Evolutionary conservation across 2,888 invertebrate species (phyloP).

Genomic region (Heliconius aoede): DNA sequence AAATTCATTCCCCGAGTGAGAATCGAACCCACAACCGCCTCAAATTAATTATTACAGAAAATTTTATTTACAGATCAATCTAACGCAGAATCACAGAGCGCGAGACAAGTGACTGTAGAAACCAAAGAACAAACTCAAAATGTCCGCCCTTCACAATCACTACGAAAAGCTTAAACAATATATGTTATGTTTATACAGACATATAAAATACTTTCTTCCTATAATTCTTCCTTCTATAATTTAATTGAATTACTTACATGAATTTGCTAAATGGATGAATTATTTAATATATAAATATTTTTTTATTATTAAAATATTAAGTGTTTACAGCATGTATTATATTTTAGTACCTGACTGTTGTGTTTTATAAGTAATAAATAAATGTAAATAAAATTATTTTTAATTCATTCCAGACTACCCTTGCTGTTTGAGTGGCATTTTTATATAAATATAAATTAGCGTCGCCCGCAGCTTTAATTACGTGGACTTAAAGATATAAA

Average conservation of each 20-base stretch:
- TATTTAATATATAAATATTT: background rate
- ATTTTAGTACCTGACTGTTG: slow-evolving; percentile 35
- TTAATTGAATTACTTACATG: background rate
- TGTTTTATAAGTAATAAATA: slow-evolving; percentile 30
- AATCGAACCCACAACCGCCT: background rate
- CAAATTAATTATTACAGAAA: background rate
- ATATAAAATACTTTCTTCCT: background rate
- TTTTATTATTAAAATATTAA: background rate
- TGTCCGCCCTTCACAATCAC: slow-evolving; percentile 50
- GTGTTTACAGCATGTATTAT: background rate
- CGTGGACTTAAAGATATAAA: no score
- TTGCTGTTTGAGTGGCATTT: no score
- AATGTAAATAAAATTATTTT: slow-evolving; percentile 15
- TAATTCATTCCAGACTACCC: background rate
- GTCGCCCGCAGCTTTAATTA: no score
- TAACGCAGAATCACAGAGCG: slow-evolving; percentile 50
- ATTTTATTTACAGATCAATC: slow-evolving; percentile 51
- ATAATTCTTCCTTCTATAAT: background rate
- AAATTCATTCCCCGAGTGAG: background rate
- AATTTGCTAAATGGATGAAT: background rate
- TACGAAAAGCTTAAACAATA: slow-evolving; percentile 49
- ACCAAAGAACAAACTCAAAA: slow-evolving; percentile 56
- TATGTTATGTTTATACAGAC: no score
- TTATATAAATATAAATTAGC: no score
- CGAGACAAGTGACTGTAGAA: slow-evolving; percentile 52